These are phyloP conservation scores for Geococcyx californianus DNA, from an alignment of 2,113 vertebrate species.

Conservation along the genomic window DNA sequence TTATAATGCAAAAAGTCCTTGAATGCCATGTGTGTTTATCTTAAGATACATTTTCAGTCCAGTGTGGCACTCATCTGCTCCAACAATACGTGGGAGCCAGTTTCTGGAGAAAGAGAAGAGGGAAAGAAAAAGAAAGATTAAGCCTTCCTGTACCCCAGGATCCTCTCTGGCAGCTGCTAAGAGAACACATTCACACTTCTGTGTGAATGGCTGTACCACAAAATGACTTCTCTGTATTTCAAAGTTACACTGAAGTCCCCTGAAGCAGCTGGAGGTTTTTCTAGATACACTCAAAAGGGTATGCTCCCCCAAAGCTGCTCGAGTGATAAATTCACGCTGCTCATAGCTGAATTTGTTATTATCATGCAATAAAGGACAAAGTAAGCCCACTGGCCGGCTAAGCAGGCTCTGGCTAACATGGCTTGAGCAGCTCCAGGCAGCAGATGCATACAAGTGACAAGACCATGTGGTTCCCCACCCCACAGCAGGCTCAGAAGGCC, in stretches of 20 bases:
- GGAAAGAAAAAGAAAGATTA: neutral
- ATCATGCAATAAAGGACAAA: neutral
- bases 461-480: neutral
- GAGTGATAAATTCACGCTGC: neutral
- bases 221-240: neutral
- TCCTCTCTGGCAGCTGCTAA: fast-evolving
- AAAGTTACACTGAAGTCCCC: neutral
- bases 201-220: neutral
- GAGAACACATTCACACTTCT: neutral
- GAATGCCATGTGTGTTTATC: neutral
- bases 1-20: neutral
- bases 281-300: neutral
- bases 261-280: neutral
- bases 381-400: neutral
- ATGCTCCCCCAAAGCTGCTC: neutral
- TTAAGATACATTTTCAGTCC: neutral
- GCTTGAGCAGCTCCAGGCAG: neutral
- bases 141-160: neutral
- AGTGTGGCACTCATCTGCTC: neutral
- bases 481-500: neutral
- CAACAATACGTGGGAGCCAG: neutral
- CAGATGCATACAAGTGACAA: neutral
- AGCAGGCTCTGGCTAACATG: neutral
- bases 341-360: neutral
- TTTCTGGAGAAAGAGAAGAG: neutral